Evolutionary conservation across 2,113 vertebrate genomes (phyloP).

Genomic region (Theristicus caerulescens): DNA sequence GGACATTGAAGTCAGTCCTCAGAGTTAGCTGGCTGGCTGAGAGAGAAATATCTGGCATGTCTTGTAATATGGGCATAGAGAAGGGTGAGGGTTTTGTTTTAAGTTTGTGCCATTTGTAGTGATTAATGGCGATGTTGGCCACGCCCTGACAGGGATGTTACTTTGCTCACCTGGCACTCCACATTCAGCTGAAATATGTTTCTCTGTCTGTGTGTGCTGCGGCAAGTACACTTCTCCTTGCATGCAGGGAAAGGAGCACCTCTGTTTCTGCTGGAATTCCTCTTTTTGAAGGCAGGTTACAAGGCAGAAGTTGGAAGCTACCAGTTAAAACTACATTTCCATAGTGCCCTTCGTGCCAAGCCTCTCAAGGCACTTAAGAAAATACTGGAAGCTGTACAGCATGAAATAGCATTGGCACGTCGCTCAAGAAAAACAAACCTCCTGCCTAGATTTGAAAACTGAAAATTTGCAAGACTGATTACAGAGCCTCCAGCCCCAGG

Average conservation of each 20-base stretch:
- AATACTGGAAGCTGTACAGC: constrained; percentile 52
- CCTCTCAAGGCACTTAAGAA: constrained; percentile 49
- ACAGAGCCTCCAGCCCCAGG: background rate
- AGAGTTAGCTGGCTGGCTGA: background rate
- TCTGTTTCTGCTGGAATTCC: background rate
- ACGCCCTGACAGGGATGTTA: background rate
- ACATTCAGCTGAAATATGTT: accelerated
- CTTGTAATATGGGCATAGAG: background rate
- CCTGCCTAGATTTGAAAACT: constrained; percentile 21
- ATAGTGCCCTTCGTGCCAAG: constrained; percentile 30
- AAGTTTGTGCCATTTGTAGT: background rate
- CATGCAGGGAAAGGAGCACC: background rate
- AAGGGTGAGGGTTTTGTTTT: background rate
- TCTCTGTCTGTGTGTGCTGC: background rate
- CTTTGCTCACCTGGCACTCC: background rate
- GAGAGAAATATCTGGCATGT: background rate
- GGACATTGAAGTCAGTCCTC: accelerated
- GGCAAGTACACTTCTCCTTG: background rate
- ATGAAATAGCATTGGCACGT: background rate
- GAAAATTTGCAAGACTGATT: background rate
- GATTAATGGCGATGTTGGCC: background rate
- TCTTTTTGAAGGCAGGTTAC: background rate
- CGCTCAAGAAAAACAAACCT: constrained; percentile 34
- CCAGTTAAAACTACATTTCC: constrained; percentile 22
- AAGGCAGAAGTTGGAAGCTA: background rate